Evolutionary conservation across 2,797 vertebrate species (phyloP).

Genomic region (Anguilla megastoma): DNA sequence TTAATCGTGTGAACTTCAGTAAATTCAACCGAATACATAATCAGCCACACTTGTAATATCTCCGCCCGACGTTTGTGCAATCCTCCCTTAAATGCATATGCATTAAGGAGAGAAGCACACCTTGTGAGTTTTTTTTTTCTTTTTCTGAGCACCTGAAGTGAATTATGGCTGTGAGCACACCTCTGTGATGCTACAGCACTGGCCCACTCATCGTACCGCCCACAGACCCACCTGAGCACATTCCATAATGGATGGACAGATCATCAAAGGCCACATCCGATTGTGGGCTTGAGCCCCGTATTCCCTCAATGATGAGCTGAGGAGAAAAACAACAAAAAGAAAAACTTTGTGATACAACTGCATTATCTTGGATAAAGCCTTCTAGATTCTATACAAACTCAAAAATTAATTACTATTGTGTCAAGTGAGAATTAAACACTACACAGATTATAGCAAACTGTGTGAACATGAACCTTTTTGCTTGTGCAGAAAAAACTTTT

Average conservation of each 20-base stretch:
- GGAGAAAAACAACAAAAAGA: conserved; percentile 10
- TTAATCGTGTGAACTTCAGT: too few relatives aligned
- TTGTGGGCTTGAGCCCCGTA: conserved; percentile 66
- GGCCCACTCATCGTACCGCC: background rate
- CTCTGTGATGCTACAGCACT: background rate
- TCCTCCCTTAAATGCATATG: too few relatives aligned
- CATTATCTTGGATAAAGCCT: background rate
- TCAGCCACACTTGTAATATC: too few relatives aligned
- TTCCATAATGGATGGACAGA: conserved; percentile 64
- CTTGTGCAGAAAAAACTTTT: background rate
- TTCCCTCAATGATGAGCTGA: conserved; percentile 78
- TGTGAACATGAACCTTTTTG: background rate
- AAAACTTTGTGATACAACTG: too few relatives aligned
- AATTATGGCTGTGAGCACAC: background rate
- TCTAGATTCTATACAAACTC: background rate
- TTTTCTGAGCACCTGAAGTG: background rate
- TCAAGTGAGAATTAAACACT: conserved; percentile 3
- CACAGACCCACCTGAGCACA: conserved; percentile 66
- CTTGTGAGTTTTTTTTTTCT: too few relatives aligned
- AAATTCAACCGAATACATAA: too few relatives aligned
- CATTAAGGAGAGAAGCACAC: too few relatives aligned
- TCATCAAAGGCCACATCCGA: conserved; percentile 82
- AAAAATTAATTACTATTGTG: background rate
- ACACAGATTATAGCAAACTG: background rate
- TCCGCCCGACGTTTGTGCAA: too few relatives aligned